Percentiles rank a stretch among this genome's conserved stretches.
phyloP scores from a whole-genome alignment of 2,888 invertebrate species.

The Oxycera nigricornis region DNA sequence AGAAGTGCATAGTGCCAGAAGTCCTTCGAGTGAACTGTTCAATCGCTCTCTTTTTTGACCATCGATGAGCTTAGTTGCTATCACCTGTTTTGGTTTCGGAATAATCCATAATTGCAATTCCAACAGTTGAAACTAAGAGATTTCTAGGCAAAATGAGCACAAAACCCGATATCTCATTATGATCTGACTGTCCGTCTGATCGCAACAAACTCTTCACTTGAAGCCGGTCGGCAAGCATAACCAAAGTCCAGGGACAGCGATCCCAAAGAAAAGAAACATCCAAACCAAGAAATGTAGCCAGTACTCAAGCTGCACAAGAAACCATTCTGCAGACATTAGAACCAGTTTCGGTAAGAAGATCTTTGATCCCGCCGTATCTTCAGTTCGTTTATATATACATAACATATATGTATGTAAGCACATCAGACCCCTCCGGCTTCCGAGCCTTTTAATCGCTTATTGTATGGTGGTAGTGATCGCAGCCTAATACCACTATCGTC shows the following conservation, averaged over 20 bases:
- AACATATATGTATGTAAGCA: background rate
- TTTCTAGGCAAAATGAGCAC: background rate
- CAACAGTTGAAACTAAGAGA: conserved; percentile 1
- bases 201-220: background rate
- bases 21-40: no score
- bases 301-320: background rate
- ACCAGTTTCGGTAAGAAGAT: conserved; percentile 25
- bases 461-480: background rate
- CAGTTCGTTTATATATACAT: background rate
- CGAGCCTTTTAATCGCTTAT: background rate
- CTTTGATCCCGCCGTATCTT: conserved; percentile 24
- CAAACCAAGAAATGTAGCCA: background rate
- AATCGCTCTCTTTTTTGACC: no score
- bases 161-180: conserved; percentile 9
- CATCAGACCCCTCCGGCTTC: background rate
- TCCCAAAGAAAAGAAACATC: background rate
- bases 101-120: background rate
- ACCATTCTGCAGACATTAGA: conserved; percentile 13
- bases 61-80: no score
- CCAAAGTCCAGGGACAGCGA: background rate
- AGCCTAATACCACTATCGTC: background rate
- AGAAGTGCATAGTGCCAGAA: no score
- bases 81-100: background rate
- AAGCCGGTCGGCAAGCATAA: background rate
- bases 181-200: conserved; percentile 5